Percentiles rank a stretch among this genome's conserved stretches.
Conservation (phyloP, 2,888 invertebrate genomes). For the Nomada flava region DNA sequence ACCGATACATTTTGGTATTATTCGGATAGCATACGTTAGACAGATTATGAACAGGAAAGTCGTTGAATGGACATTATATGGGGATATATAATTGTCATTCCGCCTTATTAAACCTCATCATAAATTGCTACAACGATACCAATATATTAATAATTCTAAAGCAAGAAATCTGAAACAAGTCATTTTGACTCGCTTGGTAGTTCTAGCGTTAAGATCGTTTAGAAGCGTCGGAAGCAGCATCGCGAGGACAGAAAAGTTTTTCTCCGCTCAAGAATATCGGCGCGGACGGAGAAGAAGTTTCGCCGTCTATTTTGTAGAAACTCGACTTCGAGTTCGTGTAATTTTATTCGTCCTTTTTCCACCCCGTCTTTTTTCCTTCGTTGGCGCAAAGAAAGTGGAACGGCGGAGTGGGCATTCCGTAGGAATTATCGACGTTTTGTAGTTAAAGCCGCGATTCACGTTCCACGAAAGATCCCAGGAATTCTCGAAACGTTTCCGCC, state of each 20-base stretch:
- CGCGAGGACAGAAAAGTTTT: slow-evolving; percentile 12
- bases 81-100: too few relatives aligned
- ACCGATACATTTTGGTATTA: too few relatives aligned
- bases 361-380: background rate
- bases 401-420: slow-evolving; percentile 29
- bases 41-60: too few relatives aligned
- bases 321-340: slow-evolving; percentile 22
- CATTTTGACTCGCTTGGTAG: too few relatives aligned
- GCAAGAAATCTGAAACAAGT: too few relatives aligned
- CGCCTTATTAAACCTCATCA: too few relatives aligned
- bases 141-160: too few relatives aligned
- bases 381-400: slow-evolving; percentile 11
- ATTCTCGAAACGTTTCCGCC: slow-evolving; percentile 53
- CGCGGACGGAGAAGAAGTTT: background rate
- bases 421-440: slow-evolving; percentile 56
- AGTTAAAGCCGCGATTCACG: slow-evolving; percentile 49
- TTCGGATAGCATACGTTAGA: too few relatives aligned
- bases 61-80: too few relatives aligned
- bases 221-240: slow-evolving; percentile 11
- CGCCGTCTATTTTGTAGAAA: slow-evolving; percentile 1
- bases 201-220: slow-evolving; percentile 12
- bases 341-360: slow-evolving; percentile 20
- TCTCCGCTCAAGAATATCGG: background rate
- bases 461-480: slow-evolving; percentile 45
- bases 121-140: too few relatives aligned